Evolutionary conservation across 1,140 invertebrate species (phyloP).

Genomic region (Drosophila watanabei): DNA sequence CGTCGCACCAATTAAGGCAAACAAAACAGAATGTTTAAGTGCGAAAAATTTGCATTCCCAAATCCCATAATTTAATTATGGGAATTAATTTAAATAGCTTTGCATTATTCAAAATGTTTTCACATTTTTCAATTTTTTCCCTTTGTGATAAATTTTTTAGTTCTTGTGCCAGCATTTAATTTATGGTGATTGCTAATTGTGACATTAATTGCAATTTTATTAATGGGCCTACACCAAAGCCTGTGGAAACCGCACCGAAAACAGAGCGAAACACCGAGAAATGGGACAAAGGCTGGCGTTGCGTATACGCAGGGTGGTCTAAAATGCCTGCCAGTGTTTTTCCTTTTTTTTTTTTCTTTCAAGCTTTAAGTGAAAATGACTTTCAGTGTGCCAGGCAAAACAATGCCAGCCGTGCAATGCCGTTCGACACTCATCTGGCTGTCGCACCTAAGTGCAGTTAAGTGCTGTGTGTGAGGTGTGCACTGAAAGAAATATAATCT

Average conservation of each 20-base stretch:
- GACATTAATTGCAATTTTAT: conserved; percentile 53
- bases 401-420: conserved; percentile 57
- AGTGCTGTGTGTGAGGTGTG: conserved; percentile 57
- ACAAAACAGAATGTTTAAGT: conserved; percentile 33
- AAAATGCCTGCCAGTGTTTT: conserved; percentile 6
- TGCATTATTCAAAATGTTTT: conserved; percentile 55
- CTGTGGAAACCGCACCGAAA: neutral
- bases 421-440: conserved; percentile 62
- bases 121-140: conserved; percentile 9
- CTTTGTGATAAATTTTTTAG: conserved; percentile 21
- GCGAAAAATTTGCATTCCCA: conserved; percentile 44
- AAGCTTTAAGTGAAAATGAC: conserved; percentile 68
- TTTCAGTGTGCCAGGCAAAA: conserved; percentile 64
- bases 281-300: conserved; percentile 30
- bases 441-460: conserved; percentile 80
- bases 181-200: conserved; percentile 61
- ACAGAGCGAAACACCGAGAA: neutral
- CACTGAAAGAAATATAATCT: neutral
- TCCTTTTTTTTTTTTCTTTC: neutral
- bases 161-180: conserved; percentile 33
- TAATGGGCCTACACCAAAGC: conserved; percentile 10
- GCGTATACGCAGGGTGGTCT: conserved; percentile 56
- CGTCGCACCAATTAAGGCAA: conserved; percentile 44
- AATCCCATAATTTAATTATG: conserved; percentile 67
- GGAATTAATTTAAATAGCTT: conserved; percentile 54